A percentile compares a stretch with the other conserved stretches of the same genome.
Conservation (phyloP, 2,888 invertebrate genomes). For the Osmoderma eremita region DNA sequence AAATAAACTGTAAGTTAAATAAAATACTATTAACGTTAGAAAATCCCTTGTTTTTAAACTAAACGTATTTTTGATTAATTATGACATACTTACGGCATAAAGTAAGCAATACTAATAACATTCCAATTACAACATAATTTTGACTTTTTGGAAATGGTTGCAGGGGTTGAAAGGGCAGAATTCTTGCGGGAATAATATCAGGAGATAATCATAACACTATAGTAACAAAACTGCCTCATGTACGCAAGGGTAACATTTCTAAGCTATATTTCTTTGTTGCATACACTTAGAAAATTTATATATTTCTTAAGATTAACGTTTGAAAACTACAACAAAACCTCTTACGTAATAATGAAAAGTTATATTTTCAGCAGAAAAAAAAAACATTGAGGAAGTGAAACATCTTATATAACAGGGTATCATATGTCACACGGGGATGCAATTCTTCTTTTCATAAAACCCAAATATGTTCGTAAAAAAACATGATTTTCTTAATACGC, state of each 20-base stretch:
- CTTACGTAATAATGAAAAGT: neutral
- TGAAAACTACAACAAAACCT: neutral
- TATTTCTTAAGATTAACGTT: neutral
- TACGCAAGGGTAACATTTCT: too few relatives aligned
- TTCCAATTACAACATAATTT: too few relatives aligned
- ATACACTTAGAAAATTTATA: neutral
- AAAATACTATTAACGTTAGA: too few relatives aligned
- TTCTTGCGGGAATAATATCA: conserved; percentile 20
- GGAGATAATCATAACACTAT: neutral
- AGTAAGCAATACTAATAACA: too few relatives aligned
- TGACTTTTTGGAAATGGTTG: neutral
- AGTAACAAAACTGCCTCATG: neutral
- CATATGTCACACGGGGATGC: conserved; percentile 5
- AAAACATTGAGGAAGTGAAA: conserved; percentile 13
- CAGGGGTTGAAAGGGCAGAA: conserved; percentile 16
- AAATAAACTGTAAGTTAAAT: too few relatives aligned
- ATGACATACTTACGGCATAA: too few relatives aligned
- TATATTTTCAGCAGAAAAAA: conserved; percentile 6
- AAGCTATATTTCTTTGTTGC: too few relatives aligned
- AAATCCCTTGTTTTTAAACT: too few relatives aligned
- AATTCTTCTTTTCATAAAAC: neutral
- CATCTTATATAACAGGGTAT: conserved; percentile 18
- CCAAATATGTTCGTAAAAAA: too few relatives aligned
- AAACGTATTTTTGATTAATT: too few relatives aligned
- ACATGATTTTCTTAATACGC: too few relatives aligned